Conservation (phyloP, 2,888 invertebrate genomes). For the Plebejus anna region DNA sequence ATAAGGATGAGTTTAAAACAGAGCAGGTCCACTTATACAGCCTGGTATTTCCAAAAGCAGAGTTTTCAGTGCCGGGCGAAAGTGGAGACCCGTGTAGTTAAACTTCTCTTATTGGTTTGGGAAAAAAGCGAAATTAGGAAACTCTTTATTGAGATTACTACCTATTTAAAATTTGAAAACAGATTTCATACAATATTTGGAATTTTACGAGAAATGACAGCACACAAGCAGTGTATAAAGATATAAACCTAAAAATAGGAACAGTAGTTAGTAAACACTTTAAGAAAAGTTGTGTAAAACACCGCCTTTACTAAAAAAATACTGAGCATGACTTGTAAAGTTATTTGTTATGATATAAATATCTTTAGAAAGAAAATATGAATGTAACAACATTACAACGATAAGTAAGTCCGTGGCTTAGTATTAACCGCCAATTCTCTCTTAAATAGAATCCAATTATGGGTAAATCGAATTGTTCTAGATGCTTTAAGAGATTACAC, state of each 20-base stretch:
- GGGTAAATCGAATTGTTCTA: constrained; percentile 14
- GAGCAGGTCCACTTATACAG: neutral
- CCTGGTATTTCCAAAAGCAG: constrained; percentile 22
- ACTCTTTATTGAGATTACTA: neutral
- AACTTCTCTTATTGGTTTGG: constrained; percentile 15
- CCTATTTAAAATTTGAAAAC: neutral
- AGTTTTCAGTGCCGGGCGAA: constrained; percentile 13
- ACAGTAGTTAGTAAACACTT: neutral
- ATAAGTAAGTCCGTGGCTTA: neutral
- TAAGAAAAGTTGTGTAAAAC: neutral
- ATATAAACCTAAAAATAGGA: too few relatives aligned
- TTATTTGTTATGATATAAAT: too few relatives aligned
- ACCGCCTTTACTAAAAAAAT: neutral
- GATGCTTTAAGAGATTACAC: constrained; percentile 35
- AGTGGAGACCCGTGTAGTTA: constrained; percentile 24
- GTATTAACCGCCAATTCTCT: neutral
- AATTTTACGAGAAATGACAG: neutral
- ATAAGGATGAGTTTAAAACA: neutral
- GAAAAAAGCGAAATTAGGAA: constrained; percentile 14
- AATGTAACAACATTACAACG: neutral
- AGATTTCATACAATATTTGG: neutral
- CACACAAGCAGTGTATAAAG: too few relatives aligned
- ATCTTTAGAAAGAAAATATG: too few relatives aligned
- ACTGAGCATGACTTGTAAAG: neutral
- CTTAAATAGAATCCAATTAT: constrained; percentile 23